Evolutionary conservation across 2,113 vertebrate species (phyloP), one percentile per base, ranked within the genome.

Genomic region (Sitta europaea): DNA sequence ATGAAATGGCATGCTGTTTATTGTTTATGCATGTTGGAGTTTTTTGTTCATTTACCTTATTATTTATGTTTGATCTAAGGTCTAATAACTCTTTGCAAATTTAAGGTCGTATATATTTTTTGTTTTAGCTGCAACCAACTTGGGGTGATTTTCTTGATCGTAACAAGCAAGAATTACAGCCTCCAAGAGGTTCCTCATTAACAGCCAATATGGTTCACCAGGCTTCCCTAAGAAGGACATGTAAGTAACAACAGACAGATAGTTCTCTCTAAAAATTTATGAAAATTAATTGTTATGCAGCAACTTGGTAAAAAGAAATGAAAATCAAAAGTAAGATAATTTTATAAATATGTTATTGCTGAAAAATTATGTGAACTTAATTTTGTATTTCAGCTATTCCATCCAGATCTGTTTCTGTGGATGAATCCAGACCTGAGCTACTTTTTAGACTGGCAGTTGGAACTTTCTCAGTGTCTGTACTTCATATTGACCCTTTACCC

Each of bases 401-500:
- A 9, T 98, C 98, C 77, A 99, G 99, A 98, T 98, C 99, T 73
- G 98, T 98, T 67, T 98, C 98, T 80, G 80, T 98, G 97, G 99
- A 99, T 96, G 99, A 99, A 96, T 99, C 99, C 35, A 98, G 99
- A 93, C 99, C 99, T 73, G 99, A 99, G 97, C 97, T 99, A 45
- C 98, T 99, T 92, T 98, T 99, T 78, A 98, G 97, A 97, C 96
- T 99, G 88, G 97, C 98, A 20, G 92, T 99, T 92, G 98, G 98
- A 88, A 98, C 98, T 90, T 97, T 99, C 83, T 99, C 99, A 40
- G 40, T 99, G 54, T 99, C 99, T 18, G 99, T 99, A 66, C 99
- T 99, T 94, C 99, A 99, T 97, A 99, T 99, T 35, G 99, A 99
- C 97, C 99, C 99, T 54, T 98, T 99, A 79, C 98, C 99, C 83